A percentile compares a stretch with the other conserved stretches of the same genome.
Evolutionary conservation across 2,113 vertebrate genomes (phyloP).

Genomic region (Phalacrocorax brasilianus): DNA sequence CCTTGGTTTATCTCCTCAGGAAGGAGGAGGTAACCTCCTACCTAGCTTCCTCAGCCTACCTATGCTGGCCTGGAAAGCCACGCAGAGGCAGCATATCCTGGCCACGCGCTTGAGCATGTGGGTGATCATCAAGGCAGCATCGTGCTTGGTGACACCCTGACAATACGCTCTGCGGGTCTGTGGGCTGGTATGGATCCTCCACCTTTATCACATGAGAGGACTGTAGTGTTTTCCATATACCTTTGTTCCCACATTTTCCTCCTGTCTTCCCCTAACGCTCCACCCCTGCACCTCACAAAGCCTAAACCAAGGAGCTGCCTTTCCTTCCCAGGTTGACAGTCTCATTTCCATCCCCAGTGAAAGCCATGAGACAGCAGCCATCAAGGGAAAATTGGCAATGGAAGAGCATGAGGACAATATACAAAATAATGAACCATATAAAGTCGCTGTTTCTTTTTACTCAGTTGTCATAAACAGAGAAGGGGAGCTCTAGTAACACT

Average conservation of each 20-base stretch:
- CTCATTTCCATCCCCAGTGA: neutral
- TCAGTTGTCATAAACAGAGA: neutral
- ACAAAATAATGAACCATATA: neutral
- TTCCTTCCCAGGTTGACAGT: neutral
- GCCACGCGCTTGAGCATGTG: neutral
- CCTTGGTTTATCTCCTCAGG: neutral
- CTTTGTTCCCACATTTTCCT: neutral
- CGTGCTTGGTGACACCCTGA: rapidly evolving
- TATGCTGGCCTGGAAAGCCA: neutral
- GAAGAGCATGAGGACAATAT: neutral
- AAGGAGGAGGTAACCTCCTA: neutral
- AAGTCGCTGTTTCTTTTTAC: neutral
- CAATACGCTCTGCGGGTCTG: neutral
- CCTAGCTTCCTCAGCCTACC: neutral
- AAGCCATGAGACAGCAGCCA: neutral
- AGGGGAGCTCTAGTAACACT: neutral
- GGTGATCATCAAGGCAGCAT: neutral
- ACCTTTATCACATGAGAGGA: neutral
- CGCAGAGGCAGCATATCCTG: neutral
- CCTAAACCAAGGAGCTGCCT: neutral
- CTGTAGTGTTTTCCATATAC: neutral
- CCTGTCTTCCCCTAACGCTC: neutral
- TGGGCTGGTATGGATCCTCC: neutral
- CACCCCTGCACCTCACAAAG: neutral
- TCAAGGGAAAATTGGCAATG: neutral